A percentile compares a stretch with the other conserved stretches of the same genome.
Evolutionary conservation across 2,113 vertebrate species (phyloP).

Genomic region (Anguilla japonica): DNA sequence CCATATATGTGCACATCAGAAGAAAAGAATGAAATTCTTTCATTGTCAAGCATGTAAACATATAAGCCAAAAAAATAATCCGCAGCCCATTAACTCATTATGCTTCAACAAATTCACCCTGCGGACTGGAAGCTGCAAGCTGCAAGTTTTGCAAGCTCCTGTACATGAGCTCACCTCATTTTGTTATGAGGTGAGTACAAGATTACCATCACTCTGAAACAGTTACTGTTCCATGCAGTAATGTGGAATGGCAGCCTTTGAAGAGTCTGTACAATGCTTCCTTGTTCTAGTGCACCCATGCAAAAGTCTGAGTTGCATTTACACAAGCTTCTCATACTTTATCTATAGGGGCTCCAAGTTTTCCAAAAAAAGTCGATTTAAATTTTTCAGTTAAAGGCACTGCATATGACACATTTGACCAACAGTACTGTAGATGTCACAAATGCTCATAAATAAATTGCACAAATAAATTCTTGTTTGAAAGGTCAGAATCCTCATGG

Average conservation of each 20-base stretch:
- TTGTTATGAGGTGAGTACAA: not conserved
- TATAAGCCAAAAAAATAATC: not conserved
- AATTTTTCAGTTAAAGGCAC: not conserved
- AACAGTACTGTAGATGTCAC: not conserved
- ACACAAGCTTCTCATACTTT: not conserved
- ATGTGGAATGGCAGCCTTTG: constrained; percentile 8
- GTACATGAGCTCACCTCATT: not conserved
- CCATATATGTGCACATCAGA: not conserved
- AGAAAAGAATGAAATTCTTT: not conserved
- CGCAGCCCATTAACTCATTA: not conserved
- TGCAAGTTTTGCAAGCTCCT: not conserved
- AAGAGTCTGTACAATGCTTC: not conserved
- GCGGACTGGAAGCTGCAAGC: not conserved
- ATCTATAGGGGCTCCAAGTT: not conserved
- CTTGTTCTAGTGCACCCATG: constrained; percentile 8
- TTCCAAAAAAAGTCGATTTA: not conserved
- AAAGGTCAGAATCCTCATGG: not conserved
- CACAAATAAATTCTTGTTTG: too few species aligned
- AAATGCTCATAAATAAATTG: not conserved
- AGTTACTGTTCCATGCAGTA: not conserved
- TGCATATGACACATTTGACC: not conserved
- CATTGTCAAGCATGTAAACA: not conserved
- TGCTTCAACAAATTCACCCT: not conserved
- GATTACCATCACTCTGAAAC: constrained; percentile 6
- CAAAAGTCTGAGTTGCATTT: not conserved